These are phyloP conservation scores for Sesia apiformis DNA, from an alignment of 2,888 invertebrate species.

Conservation along the genomic window DNA sequence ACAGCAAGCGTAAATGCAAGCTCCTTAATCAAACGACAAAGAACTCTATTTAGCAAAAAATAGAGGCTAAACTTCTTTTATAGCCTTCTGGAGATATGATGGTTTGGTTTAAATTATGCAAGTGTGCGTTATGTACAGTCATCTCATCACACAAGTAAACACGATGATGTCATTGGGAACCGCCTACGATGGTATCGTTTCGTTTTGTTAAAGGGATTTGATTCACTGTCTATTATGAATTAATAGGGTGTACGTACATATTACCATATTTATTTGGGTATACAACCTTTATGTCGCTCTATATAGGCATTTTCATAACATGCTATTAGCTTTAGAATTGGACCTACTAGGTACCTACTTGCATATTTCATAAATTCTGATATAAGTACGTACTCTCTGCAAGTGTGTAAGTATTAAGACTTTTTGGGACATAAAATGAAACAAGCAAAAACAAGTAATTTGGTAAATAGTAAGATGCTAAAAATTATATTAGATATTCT, in stretches of 20 bases:
- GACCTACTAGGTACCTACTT: too few species aligned
- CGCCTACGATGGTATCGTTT: slow-evolving; percentile 28
- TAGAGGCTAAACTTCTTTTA: slow-evolving; percentile 3
- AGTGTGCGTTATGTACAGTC: slow-evolving; percentile 20
- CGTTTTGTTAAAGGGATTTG: slow-evolving; percentile 7
- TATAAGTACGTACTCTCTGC: too few species aligned
- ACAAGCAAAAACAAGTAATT: too few species aligned
- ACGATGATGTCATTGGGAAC: slow-evolving; percentile 49
- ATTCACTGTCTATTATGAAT: not conserved
- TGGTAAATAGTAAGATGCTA: too few species aligned
- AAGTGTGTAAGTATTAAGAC: too few species aligned
- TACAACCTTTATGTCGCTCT: too few species aligned
- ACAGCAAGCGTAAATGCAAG: not conserved
- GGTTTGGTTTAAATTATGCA: slow-evolving; percentile 13
- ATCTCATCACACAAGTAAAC: slow-evolving; percentile 23
- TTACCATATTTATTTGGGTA: not conserved
- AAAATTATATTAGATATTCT: too few species aligned
- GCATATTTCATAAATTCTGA: too few species aligned
- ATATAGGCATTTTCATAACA: too few species aligned
- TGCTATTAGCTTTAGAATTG: too few species aligned
- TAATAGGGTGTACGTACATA: not conserved
- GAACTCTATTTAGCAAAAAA: not conserved
- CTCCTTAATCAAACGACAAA: slow-evolving; percentile 1
- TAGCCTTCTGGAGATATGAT: not conserved
- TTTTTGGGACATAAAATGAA: too few species aligned